phyloP scores from a whole-genome alignment of 2,113 vertebrate genomes.

The Myiagra hebetior region DNA sequence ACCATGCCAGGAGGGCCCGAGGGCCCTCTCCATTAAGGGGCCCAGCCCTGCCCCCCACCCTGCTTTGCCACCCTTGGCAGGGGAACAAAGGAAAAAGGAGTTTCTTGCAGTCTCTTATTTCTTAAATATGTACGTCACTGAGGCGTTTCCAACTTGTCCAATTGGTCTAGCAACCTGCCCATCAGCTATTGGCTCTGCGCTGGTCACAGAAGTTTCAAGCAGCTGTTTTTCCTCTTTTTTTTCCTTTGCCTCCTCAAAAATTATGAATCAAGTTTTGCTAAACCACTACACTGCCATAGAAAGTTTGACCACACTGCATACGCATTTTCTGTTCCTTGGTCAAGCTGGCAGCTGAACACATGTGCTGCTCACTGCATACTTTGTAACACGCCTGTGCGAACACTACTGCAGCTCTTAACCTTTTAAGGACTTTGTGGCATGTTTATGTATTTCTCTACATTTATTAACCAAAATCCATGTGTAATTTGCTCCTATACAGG shows the following conservation, averaged over 20 bases:
- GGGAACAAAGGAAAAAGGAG: not conserved
- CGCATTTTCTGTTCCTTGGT: not conserved
- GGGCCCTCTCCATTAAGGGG: not conserved
- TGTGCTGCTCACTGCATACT: not conserved
- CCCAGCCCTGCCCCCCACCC: rapidly evolving
- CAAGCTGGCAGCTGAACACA: not conserved
- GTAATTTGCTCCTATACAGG: not conserved
- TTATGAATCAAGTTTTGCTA: not conserved
- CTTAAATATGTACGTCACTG: not conserved
- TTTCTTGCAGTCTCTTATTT: not conserved
- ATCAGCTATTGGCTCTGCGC: not conserved
- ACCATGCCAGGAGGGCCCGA: not conserved
- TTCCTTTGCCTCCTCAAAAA: not conserved
- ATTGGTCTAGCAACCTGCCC: not conserved
- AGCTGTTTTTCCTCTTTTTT: not conserved
- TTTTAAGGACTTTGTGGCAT: not conserved
- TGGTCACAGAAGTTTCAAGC: not conserved
- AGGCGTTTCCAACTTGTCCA: not conserved
- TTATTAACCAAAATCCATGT: not conserved
- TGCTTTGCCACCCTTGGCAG: not conserved
- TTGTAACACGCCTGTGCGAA: not conserved
- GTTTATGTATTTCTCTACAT: not conserved
- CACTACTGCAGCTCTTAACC: not conserved
- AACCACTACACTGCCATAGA: not conserved
- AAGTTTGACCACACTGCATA: rapidly evolving